Evolutionary conservation across 2,113 vertebrate species (phyloP), one percentile per base, ranked within the genome.

Genomic region (Cepphus grylle): DNA sequence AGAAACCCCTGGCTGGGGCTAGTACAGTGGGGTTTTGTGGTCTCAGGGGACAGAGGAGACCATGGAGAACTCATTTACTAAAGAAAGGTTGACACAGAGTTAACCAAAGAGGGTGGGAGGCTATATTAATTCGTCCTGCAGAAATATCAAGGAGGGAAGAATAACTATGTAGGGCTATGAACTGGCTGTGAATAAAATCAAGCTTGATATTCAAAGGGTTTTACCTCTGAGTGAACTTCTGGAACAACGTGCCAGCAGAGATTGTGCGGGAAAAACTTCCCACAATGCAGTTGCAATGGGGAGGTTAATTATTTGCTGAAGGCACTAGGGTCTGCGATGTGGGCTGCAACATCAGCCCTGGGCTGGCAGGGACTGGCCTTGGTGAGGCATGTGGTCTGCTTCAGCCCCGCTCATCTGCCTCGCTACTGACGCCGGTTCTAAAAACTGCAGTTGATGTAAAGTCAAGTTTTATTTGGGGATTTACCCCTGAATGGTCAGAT

Each of bases 281-380:
- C 62, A 27, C n/a, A 50, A 21, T 11, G 42, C 23, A 55, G 2
- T 72, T 77, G 71, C 8, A 8, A 50, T 72, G 11, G 1, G 0
- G 50, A 65, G 27, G 36, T 49, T 88, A 67, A 66, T 74, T 66
- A 88, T 58, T 83, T 83, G n/a, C 71, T 63, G 72, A 61, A 80
- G 38, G 15, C n/a, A 36, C 30, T 43, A 15, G 19, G 10, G n/a
- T 42, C 32, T 0, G 0, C 49, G 56, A 59, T 34, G n/a, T 53
- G 56, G 62, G 30, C 34, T 53, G 79, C 45, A 62, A 29, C 11
- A 16, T 66, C 74, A 82, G 23, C 20, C 22, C 40, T 4, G 23
- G 30, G 27, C 6, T 76, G n/a, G 26, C n/a, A 36, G 29, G 42
- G 22, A 15, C n/a, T 40, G 76, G 10, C 29, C n/a, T 86, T 53